Conservation (phyloP, 2,113 vertebrate genomes). For the Mystacornis crossleyi region DNA sequence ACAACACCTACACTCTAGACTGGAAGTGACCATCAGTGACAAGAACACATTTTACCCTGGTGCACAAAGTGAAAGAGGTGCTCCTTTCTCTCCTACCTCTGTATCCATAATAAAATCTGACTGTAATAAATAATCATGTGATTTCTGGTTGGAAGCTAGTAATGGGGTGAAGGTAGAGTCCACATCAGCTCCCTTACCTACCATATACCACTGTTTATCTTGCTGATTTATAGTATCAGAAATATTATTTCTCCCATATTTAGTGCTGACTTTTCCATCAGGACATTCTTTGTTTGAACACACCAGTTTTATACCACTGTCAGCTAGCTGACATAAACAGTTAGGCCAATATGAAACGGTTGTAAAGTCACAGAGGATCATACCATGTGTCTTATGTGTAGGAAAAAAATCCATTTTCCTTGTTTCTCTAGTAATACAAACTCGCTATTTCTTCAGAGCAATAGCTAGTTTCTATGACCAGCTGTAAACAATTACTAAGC, state of each 20-base stretch:
- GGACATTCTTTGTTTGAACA: neutral
- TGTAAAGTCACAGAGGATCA: neutral
- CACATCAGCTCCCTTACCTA: neutral
- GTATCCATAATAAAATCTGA: neutral
- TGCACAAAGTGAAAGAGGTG: neutral
- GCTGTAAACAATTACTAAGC: slow-evolving; percentile 55
- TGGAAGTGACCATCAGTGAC: neutral
- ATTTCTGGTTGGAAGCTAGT: neutral
- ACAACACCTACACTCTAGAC: neutral
- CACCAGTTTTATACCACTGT: neutral
- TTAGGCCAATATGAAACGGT: neutral
- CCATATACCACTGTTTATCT: neutral
- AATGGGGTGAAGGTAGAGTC: neutral
- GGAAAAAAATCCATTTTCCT: neutral
- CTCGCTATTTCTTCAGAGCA: neutral
- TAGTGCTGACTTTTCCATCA: neutral
- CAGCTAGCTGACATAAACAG: neutral
- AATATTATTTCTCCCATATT: neutral
- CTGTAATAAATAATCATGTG: neutral
- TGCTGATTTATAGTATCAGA: neutral
- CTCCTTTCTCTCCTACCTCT: neutral
- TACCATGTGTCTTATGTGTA: neutral
- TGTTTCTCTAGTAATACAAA: neutral
- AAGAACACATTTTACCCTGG: neutral
- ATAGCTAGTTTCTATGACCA: slow-evolving; percentile 1